Base-by-base conservation (phyloP, 2,888 invertebrate species). In the Drosophila fungiperda region DNA sequence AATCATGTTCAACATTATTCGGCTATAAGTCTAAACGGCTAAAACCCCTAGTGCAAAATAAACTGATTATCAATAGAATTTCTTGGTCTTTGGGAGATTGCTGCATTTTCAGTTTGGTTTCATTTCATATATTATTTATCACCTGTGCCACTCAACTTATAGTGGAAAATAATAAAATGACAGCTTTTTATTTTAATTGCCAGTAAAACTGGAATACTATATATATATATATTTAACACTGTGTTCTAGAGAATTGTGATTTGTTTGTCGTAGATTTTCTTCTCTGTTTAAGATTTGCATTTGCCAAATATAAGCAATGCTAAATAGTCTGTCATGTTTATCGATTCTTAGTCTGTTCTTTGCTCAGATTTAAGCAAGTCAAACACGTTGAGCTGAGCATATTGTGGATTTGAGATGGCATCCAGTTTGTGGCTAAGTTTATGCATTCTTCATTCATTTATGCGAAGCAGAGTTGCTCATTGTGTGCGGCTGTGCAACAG, bases 401-500 rank as follows among this genome's bases (percentile, higher is more conserved):
- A 35, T 38, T 26, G 54, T 17, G 36, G 26, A 36, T 11, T 26
- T 11, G 23, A 17, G 8, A 17, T 57, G 29, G 9, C 15, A 32
- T 29, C n/a, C 29, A 29, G 15, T 9, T 20, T 57, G 57, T 45
- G 20, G 45, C n/a, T 15, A 11, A 57, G 5, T 33, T 40, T 23
- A n/a, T 33, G 38, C 33, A 23, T 3, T 52, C 38, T 48, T 58
- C 49, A 62, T 52, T 60, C 26, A 54, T 61, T 67, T 29, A 38
- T 49, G 54, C 54, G 32, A 38, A 3, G 49, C 49, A 50, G 15
- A 42, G n/a, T 52, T 52, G 45, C 45, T 45, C 53, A 57, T 62
- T 53, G 60, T 62, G 40, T 61, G 54, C 35, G 38, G 32, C 29
- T 20, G 20, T 9, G 45, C 38, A 66, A 32, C 50, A 58, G 58